Evolutionary conservation across 2,113 vertebrate genomes (phyloP).

Genomic region (Anarhynchus alexandrinus): DNA sequence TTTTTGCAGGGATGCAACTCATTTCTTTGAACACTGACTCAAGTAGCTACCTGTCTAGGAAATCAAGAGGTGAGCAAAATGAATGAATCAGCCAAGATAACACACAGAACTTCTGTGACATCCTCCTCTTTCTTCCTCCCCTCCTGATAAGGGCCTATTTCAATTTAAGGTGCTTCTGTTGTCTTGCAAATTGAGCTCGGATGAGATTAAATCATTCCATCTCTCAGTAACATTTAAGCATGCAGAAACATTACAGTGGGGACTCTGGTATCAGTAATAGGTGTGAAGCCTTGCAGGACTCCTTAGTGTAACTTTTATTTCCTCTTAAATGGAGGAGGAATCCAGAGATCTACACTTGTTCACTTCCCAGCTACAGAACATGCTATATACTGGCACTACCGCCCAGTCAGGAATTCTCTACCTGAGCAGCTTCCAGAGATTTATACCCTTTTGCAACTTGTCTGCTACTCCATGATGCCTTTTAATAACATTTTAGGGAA

Average conservation of each 20-base stretch:
- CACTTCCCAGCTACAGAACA: neutral
- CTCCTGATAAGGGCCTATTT: neutral
- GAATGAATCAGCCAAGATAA: neutral
- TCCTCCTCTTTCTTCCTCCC: neutral
- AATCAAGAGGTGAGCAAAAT: neutral
- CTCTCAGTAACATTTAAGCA: neutral
- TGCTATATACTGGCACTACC: too few species aligned
- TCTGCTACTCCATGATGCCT: neutral
- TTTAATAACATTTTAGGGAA: neutral
- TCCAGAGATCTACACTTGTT: neutral
- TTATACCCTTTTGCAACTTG: neutral
- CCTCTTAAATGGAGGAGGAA: neutral
- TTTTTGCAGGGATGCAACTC: neutral
- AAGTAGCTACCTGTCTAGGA: neutral
- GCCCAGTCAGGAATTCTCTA: neutral
- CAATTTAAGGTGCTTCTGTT: neutral
- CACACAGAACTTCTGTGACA: neutral
- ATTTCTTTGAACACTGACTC: neutral
- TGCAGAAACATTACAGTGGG: neutral
- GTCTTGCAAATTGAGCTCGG: neutral
- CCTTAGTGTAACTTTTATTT: neutral
- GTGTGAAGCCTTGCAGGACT: neutral
- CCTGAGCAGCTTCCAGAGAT: neutral
- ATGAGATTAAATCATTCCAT: neutral
- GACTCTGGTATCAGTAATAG: neutral